Evolutionary conservation across 2,888 invertebrate genomes (phyloP), one percentile per base, ranked within the genome.

Genomic region (Petrophora chlorosata): DNA sequence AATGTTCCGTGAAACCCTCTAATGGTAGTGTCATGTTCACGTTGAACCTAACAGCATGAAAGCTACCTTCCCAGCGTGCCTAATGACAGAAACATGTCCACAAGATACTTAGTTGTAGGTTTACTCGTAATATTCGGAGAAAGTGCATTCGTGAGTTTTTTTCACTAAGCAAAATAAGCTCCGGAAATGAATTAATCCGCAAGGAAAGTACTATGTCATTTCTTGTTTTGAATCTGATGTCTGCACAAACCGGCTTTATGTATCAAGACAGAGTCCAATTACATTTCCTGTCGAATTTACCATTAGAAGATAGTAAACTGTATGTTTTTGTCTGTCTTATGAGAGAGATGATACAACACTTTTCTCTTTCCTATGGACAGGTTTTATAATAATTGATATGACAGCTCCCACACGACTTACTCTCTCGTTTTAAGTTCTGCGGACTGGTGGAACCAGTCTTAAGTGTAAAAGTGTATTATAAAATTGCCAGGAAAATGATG

Each of bases 81-180:
- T 62, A 67, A 68, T 70, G 65, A 69, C 73, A 67, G 64, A 70
- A 60, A 57, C 73, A 66, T 73, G 70, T 72, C 57, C 53, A 59
- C 51, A 45, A 46, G 14, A 57, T 52, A 52, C 53, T 61, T 59
- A 59, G 53, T 67, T 60, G 56, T 53, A 54, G 49, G 47, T 59
- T 68, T 58, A 61, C 66, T 66, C 47, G 53, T 53, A 48, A 49
- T 42, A 53, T 56, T 57, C 13, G 44, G 59, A 53, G 64, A 65
- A 65, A 62, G 62, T 44, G 60, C 56, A 29, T 33, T 41, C 58
- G 56, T 52, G 56, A 55, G 57, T 63, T 51, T 49, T 60, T 66
- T 63, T 58, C 40, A 39, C 47, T 55, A 9, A 45, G 38, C 32
- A 14, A 54, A 63, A 61, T 57, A 53, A 41, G 47, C 54, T 46